Base-by-base conservation (phyloP, 1,140 invertebrate genomes). In the Reticulitermes speratus region DNA sequence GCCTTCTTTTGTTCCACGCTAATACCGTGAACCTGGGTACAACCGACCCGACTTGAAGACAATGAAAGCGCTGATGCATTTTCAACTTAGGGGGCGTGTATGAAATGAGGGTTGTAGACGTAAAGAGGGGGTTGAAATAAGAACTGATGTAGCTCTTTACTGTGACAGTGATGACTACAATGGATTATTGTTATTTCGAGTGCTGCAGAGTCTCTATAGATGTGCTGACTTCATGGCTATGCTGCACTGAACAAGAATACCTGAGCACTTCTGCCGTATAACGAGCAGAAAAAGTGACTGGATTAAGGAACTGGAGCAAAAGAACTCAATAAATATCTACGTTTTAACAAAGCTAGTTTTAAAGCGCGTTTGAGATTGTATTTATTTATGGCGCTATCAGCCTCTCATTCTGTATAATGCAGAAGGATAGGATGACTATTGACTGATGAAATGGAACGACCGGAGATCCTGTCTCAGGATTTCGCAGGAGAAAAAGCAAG, bases 41-140 rank as follows among this genome's bases (percentile, higher is more conserved):
- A 16, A 55, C 25, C 16, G n/a, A 23, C 19, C 59, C 55, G 21
- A 59, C 55, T n/a, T 65, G 65, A 75, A 30, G 25, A 75, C 65
- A 75, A 75, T 75, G 65, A 75, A 75, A 75, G 65, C 65, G 65
- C 65, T 75, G 65, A 75, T 75, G 65, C 65, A 75, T 75, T 75
- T 75, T 75, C 25, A 75, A 75, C 65, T 75, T 75, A 30, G 65
- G 65, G 65, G n/a, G n/a, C n/a, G 65, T 2, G 65, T 75, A 30
- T 16, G 19, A 75, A 75, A 75, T 30, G n/a, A 75, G 65, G 65
- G 65, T 75, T 55, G 25, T 65, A 30, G n/a, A 30, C 0, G n/a
- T 6, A 75, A 3, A 30, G 65, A 30, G 65, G 14, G 65, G 65
- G 65, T 30, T 75, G 25, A 75, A 75, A 30, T 75, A 75, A 75